Conservation (phyloP, 2,113 vertebrate species). For the Nothobranchius kuhntae region DNA sequence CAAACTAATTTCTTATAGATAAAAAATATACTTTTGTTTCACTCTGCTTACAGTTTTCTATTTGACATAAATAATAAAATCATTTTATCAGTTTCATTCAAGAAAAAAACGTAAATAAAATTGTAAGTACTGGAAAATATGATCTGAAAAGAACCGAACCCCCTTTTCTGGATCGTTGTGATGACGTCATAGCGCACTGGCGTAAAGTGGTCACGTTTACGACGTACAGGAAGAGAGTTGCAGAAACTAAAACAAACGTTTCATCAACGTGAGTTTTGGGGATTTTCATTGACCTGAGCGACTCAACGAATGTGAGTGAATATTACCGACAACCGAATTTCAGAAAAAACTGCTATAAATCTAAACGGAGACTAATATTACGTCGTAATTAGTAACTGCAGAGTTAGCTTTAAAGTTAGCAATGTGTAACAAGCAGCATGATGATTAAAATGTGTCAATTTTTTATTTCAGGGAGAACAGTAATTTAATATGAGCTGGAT, state of each 20-base stretch:
- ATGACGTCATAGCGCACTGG: constrained; percentile 48
- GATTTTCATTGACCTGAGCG: neutral
- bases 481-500: too few relatives aligned
- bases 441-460: too few relatives aligned
- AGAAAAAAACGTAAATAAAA: too few relatives aligned
- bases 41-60: too few relatives aligned
- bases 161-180: fast-evolving
- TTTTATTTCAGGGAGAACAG: too few relatives aligned
- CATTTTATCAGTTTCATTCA: too few relatives aligned
- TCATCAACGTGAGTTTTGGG: constrained; percentile 58
- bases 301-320: neutral
- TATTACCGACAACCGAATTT: neutral
- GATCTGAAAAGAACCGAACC: too few relatives aligned
- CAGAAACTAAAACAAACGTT: constrained; percentile 49
- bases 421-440: too few relatives aligned
- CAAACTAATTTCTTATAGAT: too few relatives aligned
- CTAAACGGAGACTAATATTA: constrained; percentile 15
- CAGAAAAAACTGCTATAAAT: neutral
- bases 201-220: constrained; percentile 58
- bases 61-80: too few relatives aligned
- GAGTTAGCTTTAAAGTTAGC: neutral
- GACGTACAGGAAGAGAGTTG: constrained; percentile 51
- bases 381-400: neutral
- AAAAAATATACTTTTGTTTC: too few relatives aligned
- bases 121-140: too few relatives aligned